Percentiles rank a stretch among this genome's conserved stretches.
phyloP scores from a whole-genome alignment of 1,140 invertebrate species.

The Drosophila arawakana region DNA sequence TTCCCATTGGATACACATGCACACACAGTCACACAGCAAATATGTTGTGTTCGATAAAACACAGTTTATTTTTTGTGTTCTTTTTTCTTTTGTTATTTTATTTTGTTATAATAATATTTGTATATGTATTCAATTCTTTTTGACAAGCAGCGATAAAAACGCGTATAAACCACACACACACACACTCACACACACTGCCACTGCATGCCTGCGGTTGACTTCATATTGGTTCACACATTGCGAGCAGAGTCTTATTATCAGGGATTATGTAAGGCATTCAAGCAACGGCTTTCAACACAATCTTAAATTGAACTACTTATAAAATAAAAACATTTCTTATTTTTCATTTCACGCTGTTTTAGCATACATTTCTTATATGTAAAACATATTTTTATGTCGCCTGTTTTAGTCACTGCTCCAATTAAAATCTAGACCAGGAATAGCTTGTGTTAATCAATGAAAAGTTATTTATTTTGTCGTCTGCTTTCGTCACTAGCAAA shows the following conservation, averaged over 20 bases:
- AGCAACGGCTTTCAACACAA: too few species aligned
- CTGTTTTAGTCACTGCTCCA: too few species aligned
- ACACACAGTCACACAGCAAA: constrained; percentile 6
- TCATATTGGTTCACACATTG: constrained; percentile 1
- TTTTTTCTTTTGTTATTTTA: constrained; percentile 18
- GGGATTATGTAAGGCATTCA: neutral
- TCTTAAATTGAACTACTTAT: too few species aligned
- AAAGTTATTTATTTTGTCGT: too few species aligned
- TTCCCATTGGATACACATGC: constrained; percentile 18
- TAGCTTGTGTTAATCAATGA: too few species aligned
- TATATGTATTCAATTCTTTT: constrained; percentile 14
- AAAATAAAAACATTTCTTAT: too few species aligned
- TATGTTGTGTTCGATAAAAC: constrained; percentile 48
- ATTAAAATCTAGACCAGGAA: too few species aligned
- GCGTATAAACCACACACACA: constrained; percentile 35
- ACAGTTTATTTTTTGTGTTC: constrained; percentile 31
- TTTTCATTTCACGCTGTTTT: too few species aligned
- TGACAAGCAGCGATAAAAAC: constrained; percentile 39
- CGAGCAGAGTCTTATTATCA: neutral
- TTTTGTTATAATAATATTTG: constrained; percentile 7
- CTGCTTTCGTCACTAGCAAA: too few species aligned
- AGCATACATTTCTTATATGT: too few species aligned
- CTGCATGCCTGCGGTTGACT: constrained; percentile 38
- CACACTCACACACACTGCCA: constrained; percentile 36
- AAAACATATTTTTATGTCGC: too few species aligned